Percentiles rank a stretch among this genome's conserved stretches.
phyloP scores from a whole-genome alignment of 92 coral and sea anemone species.

The Hydrozoanthus gracilis region DNA sequence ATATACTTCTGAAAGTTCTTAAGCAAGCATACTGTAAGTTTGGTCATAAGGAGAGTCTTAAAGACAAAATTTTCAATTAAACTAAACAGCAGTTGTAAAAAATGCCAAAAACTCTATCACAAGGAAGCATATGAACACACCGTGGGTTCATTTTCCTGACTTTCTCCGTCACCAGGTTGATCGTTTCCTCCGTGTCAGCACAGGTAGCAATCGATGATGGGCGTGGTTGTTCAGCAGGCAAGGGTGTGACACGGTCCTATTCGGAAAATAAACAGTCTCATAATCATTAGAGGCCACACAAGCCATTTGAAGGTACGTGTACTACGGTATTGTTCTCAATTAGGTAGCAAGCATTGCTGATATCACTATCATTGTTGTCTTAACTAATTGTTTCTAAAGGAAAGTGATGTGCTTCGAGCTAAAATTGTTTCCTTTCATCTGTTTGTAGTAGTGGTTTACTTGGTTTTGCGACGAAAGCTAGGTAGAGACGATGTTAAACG shows the following conservation, averaged over 20 bases:
- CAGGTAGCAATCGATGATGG: constrained; percentile 74
- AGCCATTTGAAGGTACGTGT: neutral
- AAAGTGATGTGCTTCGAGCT: no score
- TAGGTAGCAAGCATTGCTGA: no score
- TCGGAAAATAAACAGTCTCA: neutral
- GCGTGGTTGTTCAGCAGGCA: constrained; percentile 49
- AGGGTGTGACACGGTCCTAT: constrained; percentile 36
- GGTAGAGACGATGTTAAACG: no score
- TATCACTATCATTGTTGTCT: no score
- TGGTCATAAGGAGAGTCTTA: neutral
- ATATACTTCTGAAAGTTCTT: no score
- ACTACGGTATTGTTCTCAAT: no score
- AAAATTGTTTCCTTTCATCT: no score
- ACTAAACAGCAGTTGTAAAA: neutral
- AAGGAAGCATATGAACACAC: constrained; percentile 50
- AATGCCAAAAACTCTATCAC: neutral
- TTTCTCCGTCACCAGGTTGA: constrained; percentile 91
- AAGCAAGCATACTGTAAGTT: no score
- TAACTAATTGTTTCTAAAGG: no score
- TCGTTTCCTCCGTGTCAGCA: constrained; percentile 76
- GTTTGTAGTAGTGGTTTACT: no score
- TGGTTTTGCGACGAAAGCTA: no score
- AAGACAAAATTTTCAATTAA: neutral
- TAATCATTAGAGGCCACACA: neutral
- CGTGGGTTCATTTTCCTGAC: constrained; percentile 96